Percentiles rank a stretch among this genome's conserved stretches.
These are phyloP conservation scores for Nettapus auritus DNA, from an alignment of 2,113 vertebrate genomes.

Conservation along the genomic window DNA sequence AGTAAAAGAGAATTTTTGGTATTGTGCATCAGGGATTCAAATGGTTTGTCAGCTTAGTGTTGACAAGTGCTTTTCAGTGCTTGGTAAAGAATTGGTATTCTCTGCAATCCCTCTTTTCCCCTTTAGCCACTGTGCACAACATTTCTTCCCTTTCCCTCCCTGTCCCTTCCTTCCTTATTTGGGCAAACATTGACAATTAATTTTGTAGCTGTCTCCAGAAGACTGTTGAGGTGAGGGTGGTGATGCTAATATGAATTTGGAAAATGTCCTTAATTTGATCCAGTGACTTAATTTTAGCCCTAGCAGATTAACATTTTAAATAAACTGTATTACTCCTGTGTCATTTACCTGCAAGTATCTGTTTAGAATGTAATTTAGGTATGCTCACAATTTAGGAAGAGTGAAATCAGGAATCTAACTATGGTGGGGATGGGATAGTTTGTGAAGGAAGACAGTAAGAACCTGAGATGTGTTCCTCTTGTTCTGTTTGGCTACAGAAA, in stretches of 20 bases:
- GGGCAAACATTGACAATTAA: not conserved
- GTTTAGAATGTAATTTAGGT: not conserved
- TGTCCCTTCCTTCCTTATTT: no score
- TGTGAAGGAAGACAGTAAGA: not conserved
- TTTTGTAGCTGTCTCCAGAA: not conserved
- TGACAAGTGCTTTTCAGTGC: not conserved
- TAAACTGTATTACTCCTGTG: not conserved
- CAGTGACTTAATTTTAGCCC: not conserved
- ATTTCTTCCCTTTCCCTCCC: not conserved
- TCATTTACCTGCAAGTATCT: not conserved
- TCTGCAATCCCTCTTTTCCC: not conserved
- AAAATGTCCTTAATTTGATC: not conserved
- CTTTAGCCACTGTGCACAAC: not conserved
- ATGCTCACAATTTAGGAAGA: not conserved
- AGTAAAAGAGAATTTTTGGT: not conserved
- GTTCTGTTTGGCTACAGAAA: not conserved
- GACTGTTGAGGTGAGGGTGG: not conserved
- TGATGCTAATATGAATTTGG: not conserved
- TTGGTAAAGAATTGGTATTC: not conserved
- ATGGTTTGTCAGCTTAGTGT: not conserved
- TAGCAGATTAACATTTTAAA: not conserved
- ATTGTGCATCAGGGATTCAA: not conserved
- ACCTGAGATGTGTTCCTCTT: fast-evolving
- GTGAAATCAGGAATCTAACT: not conserved
- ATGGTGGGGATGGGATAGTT: not conserved